Base-by-base conservation (phyloP, 23 tunicate species). In the Styela clava region DNA sequence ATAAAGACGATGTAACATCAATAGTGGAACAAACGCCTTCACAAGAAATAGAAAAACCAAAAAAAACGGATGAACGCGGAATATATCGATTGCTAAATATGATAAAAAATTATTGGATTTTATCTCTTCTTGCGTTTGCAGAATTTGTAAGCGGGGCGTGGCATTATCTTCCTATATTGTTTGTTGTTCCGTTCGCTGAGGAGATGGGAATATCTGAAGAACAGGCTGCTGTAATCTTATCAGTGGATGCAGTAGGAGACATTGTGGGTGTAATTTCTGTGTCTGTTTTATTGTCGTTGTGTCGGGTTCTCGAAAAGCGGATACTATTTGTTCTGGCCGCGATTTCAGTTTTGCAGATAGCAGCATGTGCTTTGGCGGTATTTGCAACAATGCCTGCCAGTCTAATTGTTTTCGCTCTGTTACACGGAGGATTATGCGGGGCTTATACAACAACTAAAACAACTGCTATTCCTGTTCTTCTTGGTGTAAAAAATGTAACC, bases 181-280 rank as follows among this genome's bases (percentile, higher is more conserved):
- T 56, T 65, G 32, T 87, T 5, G 86, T 82, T 31, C 92, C 92
- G 7, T 76, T 35, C 33, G 78, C 92, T 3, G 34, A 63, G 35
- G 25, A 67, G 3, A 28, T 31, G 16, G 86, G 74, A 3, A 68
- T 35, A 34, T 29, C 83, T 21, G 74, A 34, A 67, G 63, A 76
- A 5, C 70, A 87, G 22, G 69, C 76, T 22, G 86, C 86, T 26
- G 2, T 87, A 32, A 30, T 87, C 22, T 35, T 87, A 23, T 87
- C 92, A 2, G 19, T 82, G 35, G 74, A 74, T 27, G 69, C 92
- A n/a, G 36, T 82, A 25, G 92, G 92, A 20, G 92, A 87, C 61
- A 74, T 87, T 67, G 36, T 82, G 1, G 74, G 85, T 30, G 69
- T 86, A 18, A 82, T 82, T 31, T 33, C 83, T 0, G 25, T 37